Base-by-base conservation (phyloP, 37 sponge, comb jelly and placozoan species). In the Mnemiopsis leidyi region DNA sequence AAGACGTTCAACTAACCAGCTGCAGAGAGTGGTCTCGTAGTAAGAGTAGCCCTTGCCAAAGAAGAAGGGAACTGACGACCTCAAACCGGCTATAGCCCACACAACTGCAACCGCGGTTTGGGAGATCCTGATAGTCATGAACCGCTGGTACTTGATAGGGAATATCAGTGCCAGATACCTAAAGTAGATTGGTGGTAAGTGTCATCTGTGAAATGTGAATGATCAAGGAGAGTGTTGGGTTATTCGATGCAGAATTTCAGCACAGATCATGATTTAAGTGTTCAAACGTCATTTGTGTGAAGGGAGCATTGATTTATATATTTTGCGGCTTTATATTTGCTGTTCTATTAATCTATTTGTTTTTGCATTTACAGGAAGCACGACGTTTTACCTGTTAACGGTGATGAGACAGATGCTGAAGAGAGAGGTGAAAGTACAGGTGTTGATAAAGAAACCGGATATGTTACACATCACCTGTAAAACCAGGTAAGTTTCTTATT, bases 401-500 rank as follows among this genome's bases (percentile, higher is more conserved):
- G 79, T 77, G 34, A 77, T 77, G 36, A 77, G 79, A 20, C 79
- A 77, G 33, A 77, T 77, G 18, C 79, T 77, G 79, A 77, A 77
- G 79, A 77, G 79, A 20, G 79, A 77, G 16, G 79, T 77, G 79
- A 77, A 77, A 32, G 32, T 77, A 34, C 79, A 77, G 36, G 79
- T 77, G 36, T 77, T 77, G 20, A 77, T 32, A 20, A 26, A 77
- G 36, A 77, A 77, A 20, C 79, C 79, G 36, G 79, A 77, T 3
- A 77, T 77, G 18, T 77, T 77, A 36, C 79, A 77, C 79, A 77
- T 77, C 35, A 77, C 79, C 79, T 77, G 79, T 34, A 32, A 77
- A 1, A 77, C 1, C 61, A 48, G 61, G 61, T n/a, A n/a, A n/a
- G n/a, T n/a, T n/a, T n/a, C n/a, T n/a, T n/a, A n/a, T n/a, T n/a